Conservation (phyloP, 2,888 invertebrate species). For the Zonitis immaculata region DNA sequence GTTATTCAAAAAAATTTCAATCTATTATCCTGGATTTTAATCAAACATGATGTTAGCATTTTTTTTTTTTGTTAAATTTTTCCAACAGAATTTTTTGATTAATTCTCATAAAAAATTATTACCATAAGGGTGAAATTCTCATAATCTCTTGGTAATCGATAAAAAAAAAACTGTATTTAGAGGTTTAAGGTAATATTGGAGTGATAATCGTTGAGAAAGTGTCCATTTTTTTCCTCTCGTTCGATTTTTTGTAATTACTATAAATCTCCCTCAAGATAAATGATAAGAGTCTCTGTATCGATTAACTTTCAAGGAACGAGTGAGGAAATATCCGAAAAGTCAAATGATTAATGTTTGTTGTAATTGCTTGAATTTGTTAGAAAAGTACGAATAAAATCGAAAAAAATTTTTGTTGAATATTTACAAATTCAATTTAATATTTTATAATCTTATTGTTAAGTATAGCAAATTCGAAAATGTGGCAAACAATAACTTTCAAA, state of each 20-base stretch:
- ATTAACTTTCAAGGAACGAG: neutral
- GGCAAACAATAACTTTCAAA: constrained; percentile 16
- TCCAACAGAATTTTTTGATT: neutral
- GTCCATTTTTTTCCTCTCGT: no score
- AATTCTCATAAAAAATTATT: neutral
- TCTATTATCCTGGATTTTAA: neutral
- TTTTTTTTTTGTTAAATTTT: neutral
- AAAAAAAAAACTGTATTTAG: no score
- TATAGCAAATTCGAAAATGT: no score
- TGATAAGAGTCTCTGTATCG: neutral
- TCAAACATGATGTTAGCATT: neutral
- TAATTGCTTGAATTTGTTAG: neutral
- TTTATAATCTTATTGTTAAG: no score
- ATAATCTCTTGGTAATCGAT: no score
- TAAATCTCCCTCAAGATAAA: neutral
- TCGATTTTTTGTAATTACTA: neutral
- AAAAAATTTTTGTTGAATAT: no score
- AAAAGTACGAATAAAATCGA: neutral
- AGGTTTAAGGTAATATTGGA: no score
- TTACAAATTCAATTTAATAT: no score
- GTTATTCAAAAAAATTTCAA: neutral
- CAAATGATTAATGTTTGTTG: neutral
- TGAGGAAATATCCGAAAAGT: neutral
- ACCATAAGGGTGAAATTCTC: no score
- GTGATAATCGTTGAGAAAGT: no score